Evolutionary conservation across 2,797 vertebrate species (phyloP).

Genomic region (Xiphorhynchus erythropygius): DNA sequence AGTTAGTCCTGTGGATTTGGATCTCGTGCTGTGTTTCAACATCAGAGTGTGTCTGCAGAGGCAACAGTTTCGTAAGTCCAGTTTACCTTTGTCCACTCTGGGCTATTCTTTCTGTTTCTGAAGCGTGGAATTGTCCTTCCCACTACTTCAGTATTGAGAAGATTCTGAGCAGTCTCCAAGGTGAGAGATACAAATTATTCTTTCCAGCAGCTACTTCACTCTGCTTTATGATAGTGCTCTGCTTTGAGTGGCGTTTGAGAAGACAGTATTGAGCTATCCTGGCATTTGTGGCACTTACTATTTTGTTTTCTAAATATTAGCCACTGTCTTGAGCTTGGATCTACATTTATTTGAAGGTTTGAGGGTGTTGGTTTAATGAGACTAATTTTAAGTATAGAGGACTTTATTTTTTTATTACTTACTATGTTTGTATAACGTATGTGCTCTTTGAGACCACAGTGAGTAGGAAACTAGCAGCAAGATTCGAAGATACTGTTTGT

Average conservation of each 20-base stretch:
- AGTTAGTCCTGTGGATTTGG: background rate
- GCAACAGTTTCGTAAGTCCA: background rate
- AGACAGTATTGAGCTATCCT: background rate
- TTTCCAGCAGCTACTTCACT: background rate
- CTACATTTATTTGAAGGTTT: background rate
- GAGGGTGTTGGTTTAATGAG: background rate
- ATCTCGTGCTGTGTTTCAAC: background rate
- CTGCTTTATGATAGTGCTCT: background rate
- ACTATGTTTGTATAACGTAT: background rate
- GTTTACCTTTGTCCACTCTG: background rate
- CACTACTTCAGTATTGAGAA: background rate
- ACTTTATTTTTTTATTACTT: background rate
- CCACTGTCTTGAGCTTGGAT: background rate
- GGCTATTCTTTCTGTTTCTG: background rate
- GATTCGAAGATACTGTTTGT: background rate
- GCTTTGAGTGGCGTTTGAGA: background rate
- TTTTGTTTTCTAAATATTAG: background rate
- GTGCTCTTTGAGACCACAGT: background rate
- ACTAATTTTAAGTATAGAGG: background rate
- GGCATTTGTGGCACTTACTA: background rate
- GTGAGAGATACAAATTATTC: background rate
- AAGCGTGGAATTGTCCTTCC: background rate
- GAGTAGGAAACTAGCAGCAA: background rate
- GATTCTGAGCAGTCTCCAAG: background rate
- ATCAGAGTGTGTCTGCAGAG: fast-evolving